These are phyloP conservation scores for Gallinago stenura DNA, from an alignment of 2,797 vertebrate species.

Conservation along the genomic window DNA sequence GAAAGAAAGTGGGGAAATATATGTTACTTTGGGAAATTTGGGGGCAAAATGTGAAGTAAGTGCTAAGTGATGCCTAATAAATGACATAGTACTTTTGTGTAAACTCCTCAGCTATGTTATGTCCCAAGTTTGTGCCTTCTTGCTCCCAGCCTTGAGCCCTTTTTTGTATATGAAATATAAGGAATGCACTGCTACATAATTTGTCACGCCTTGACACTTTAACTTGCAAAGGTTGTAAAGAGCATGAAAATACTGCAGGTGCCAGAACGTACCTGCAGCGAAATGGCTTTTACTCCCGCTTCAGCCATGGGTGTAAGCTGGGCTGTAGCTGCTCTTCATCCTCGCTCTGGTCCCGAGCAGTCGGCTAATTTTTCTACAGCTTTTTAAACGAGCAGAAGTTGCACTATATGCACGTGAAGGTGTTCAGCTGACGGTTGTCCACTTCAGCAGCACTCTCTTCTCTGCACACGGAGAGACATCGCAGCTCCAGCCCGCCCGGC, in stretches of 20 bases:
- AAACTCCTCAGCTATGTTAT: conserved; percentile 54
- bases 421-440: rapidly evolving
- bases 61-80: conserved; percentile 62
- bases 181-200: conserved; percentile 62
- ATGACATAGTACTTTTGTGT: conserved; percentile 47
- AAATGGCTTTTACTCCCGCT: neutral
- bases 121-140: conserved; percentile 66
- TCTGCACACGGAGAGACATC: neutral
- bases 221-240: conserved; percentile 35
- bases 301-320: neutral
- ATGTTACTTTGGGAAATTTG: conserved; percentile 45
- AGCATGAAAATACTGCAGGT: conserved; percentile 15
- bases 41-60: conserved; percentile 55
- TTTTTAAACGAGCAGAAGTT: conserved; percentile 18
- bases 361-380: neutral
- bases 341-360: neutral
- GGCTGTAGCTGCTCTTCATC: neutral
- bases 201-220: conserved; percentile 61
- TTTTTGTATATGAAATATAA: conserved; percentile 58
- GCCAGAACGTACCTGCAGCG: rapidly evolving
- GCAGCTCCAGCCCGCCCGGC: neutral
- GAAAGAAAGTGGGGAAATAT: conserved; percentile 45
- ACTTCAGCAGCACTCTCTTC: neutral
- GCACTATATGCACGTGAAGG: conserved; percentile 29
- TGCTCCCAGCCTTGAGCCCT: conserved; percentile 40